Conservation (phyloP, 2,888 invertebrate genomes). For the Schizaphis graminum region DNA sequence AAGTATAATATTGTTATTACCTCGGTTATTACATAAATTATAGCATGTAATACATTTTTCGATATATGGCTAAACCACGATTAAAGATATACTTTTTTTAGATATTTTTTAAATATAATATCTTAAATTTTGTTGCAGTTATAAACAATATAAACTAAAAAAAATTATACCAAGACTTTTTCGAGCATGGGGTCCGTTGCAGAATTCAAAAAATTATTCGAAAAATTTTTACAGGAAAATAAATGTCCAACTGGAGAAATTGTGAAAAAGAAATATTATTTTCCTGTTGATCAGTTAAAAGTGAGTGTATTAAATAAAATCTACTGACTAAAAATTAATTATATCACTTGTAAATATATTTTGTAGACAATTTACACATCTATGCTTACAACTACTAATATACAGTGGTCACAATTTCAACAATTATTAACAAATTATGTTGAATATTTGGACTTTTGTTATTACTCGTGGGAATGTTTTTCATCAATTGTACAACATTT, state of each 20-base stretch:
- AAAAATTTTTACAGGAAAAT: constrained; percentile 30
- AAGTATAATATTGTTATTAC: too few species aligned
- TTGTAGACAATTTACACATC: constrained; percentile 43
- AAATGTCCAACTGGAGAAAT: constrained; percentile 53
- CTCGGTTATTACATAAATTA: neutral
- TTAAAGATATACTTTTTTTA: too few species aligned
- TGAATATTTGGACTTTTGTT: constrained; percentile 54
- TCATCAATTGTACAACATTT: constrained; percentile 41
- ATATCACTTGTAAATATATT: neutral
- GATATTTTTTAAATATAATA: neutral
- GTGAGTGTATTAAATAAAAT: neutral
- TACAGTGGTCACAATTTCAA: constrained; percentile 57
- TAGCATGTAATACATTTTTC: neutral
- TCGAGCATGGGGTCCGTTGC: constrained; percentile 2
- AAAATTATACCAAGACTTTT: neutral
- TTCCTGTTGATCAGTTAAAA: constrained; percentile 43
- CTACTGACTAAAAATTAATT: neutral
- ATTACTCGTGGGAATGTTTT: constrained; percentile 63
- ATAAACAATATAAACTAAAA: neutral
- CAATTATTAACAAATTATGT: constrained; percentile 30
- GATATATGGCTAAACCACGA: too few species aligned
- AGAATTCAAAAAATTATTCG: constrained; percentile 39
- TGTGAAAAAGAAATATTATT: constrained; percentile 58
- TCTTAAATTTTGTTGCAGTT: neutral
- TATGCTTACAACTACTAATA: constrained; percentile 37